A percentile compares a stretch with the other conserved stretches of the same genome.
These are phyloP conservation scores for Setipinna tenuifilis DNA, from an alignment of 2,797 vertebrate species.

Conservation along the genomic window DNA sequence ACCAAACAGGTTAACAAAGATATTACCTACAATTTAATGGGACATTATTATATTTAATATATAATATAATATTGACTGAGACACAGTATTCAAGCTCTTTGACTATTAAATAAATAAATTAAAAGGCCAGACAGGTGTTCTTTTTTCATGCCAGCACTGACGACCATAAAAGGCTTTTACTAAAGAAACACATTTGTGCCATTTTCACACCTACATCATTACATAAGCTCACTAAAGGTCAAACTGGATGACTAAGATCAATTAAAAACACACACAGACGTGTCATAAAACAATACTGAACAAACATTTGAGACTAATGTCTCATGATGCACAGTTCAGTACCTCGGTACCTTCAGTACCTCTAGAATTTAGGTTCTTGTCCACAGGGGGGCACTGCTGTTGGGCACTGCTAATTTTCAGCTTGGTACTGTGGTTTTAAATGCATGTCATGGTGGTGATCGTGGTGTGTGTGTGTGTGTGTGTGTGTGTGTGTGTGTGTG, in stretches of 20 bases:
- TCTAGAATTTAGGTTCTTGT: neutral
- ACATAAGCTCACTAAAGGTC: neutral
- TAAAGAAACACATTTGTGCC: neutral
- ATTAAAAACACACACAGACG: neutral
- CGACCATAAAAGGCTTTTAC: neutral
- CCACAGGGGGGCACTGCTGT: neutral
- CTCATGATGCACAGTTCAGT: neutral
- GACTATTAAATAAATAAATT: neutral
- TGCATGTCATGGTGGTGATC: neutral
- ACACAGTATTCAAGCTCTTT: no score
- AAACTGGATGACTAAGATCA: neutral
- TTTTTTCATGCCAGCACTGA: neutral
- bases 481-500: neutral
- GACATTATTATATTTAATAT: no score
- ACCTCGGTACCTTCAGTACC: neutral
- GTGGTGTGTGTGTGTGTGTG: neutral
- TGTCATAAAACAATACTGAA: neutral
- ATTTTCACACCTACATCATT: neutral
- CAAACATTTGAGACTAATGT: neutral
- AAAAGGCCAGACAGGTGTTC: constrained; percentile 4
- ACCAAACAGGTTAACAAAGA: neutral
- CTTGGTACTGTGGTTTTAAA: neutral
- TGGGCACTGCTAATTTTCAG: neutral
- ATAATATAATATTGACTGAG: no score
- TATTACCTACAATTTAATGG: neutral